Conservation (phyloP, 2,113 vertebrate genomes). For the Pseudolaguvia tuberculata region DNA sequence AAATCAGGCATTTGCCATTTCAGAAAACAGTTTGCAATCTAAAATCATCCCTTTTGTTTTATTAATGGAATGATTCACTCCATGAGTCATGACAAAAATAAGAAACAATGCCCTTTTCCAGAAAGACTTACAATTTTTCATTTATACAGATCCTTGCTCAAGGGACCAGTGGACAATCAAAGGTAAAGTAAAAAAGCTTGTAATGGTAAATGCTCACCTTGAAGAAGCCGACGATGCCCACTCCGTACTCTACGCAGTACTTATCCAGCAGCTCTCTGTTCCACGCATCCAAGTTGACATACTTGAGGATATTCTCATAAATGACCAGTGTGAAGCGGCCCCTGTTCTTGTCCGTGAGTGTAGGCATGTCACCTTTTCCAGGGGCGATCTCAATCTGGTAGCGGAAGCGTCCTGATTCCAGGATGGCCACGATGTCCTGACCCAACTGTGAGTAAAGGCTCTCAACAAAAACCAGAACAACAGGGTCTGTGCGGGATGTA, state of each 20-base stretch:
- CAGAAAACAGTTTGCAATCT: too few species aligned
- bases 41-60: too few species aligned
- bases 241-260: conserved; percentile 83
- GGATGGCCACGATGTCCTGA: conserved; percentile 85
- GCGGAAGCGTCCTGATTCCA: conserved; percentile 84
- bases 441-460: conserved; percentile 86
- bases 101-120: too few species aligned
- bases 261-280: conserved; percentile 86
- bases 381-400: conserved; percentile 85
- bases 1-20: too few species aligned
- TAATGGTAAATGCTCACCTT: conserved; percentile 64
- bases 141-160: too few species aligned
- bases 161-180: too few species aligned
- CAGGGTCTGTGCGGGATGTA: conserved; percentile 77
- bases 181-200: background rate
- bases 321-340: conserved; percentile 82
- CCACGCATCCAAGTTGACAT: conserved; percentile 85
- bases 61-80: too few species aligned
- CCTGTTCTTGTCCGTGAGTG: conserved; percentile 79
- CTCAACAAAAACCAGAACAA: conserved; percentile 86
- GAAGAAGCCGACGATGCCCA: conserved; percentile 86
- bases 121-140: too few species aligned
- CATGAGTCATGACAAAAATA: too few species aligned
- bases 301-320: conserved; percentile 86
- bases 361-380: conserved; percentile 86